These are phyloP conservation scores for Drosophila birchii DNA, from an alignment of 2,888 invertebrate species.

Conservation along the genomic window DNA sequence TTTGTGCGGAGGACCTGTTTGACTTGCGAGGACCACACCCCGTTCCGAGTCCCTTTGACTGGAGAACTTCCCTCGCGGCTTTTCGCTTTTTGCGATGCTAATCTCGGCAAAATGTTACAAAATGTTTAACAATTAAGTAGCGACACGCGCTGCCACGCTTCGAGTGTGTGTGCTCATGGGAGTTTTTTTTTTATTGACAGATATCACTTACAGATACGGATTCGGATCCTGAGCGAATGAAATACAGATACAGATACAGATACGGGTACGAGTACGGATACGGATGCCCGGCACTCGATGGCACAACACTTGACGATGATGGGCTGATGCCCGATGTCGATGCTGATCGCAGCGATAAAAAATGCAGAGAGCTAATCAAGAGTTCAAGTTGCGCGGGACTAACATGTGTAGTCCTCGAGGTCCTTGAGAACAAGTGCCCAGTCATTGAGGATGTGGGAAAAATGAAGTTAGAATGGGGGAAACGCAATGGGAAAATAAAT, in stretches of 20 bases:
- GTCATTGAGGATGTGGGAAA: constrained; percentile 10
- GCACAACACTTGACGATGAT: constrained; percentile 14
- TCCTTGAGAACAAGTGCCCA: constrained; percentile 54
- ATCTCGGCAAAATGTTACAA: constrained; percentile 83
- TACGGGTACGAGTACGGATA: background rate
- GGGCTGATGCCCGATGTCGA: constrained; percentile 16
- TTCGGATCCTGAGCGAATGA: constrained; percentile 12
- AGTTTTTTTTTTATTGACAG: constrained; percentile 59
- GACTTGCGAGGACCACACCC: constrained; percentile 59
- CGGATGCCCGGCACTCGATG: constrained; percentile 66
- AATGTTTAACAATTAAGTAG: constrained; percentile 85
- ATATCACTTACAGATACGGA: constrained; percentile 70
- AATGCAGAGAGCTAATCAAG: constrained; percentile 59
- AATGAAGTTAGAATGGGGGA: background rate
- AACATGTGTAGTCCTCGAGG: constrained; percentile 48
- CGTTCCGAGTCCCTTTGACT: constrained; percentile 13
- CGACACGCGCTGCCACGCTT: constrained; percentile 81
- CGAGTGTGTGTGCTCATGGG: constrained; percentile 55
- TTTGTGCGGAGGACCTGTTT: constrained; percentile 69
- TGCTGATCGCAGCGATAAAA: constrained; percentile 58
- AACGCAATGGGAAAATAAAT: background rate
- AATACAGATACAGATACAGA: background rate
- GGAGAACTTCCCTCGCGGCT: constrained; percentile 9
- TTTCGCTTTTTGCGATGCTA: constrained; percentile 79
- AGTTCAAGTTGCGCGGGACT: constrained; percentile 49